phyloP scores from a whole-genome alignment of 2,888 invertebrate species.

The Drosophila neotestacea region DNA sequence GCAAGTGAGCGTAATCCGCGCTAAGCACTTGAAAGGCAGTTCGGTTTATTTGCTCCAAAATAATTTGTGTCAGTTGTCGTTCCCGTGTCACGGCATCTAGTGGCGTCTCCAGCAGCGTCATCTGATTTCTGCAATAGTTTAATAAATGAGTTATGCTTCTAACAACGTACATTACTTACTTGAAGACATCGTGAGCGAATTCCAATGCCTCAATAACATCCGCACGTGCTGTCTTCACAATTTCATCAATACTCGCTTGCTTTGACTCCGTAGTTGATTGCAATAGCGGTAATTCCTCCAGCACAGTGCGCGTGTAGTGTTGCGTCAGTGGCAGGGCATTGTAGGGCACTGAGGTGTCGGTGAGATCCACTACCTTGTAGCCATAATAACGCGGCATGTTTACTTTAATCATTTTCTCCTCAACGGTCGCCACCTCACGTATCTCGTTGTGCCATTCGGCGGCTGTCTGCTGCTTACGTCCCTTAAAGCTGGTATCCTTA shows the following conservation, averaged over 20 bases:
- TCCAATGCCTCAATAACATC: conserved; percentile 82
- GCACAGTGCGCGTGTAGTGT: conserved; percentile 92
- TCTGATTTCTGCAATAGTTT: conserved; percentile 33
- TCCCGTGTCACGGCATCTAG: conserved; percentile 58
- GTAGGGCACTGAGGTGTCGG: conserved; percentile 88
- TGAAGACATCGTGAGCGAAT: conserved; percentile 72
- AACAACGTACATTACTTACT: conserved; percentile 50
- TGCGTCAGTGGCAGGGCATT: conserved; percentile 90
- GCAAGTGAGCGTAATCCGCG: conserved; percentile 88
- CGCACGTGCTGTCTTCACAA: conserved; percentile 59
- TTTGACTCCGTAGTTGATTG: background rate
- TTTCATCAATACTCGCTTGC: conserved; percentile 41
- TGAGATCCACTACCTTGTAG: conserved; percentile 88
- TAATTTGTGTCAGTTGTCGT: conserved; percentile 78
- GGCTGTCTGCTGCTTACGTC: conserved; percentile 85
- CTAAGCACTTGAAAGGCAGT: conserved; percentile 88
- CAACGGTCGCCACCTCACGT: conserved; percentile 89
- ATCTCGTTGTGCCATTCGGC: conserved; percentile 87
- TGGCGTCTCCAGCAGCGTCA: conserved; percentile 27
- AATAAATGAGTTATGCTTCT: background rate
- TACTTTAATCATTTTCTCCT: conserved; percentile 93
- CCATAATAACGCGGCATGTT: conserved; percentile 94
- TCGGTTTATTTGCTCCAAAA: conserved; percentile 90
- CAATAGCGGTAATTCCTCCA: conserved; percentile 86
- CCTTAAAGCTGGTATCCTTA: conserved; percentile 87